Base-by-base conservation (phyloP, 1,140 invertebrate genomes). In the Hestina assimilis region DNA sequence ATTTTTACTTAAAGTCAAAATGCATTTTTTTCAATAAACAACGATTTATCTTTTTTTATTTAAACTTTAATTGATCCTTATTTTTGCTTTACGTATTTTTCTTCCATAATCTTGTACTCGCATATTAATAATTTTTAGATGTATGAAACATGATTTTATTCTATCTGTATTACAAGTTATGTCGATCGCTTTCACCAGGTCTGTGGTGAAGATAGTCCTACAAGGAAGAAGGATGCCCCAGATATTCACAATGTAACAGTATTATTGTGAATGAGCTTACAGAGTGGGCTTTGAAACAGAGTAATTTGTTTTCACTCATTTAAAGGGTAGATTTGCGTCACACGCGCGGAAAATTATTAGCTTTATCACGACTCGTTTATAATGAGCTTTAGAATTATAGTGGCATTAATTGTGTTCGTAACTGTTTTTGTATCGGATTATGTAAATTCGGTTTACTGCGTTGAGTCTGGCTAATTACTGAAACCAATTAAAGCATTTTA, bases 161-260 rank as follows among this genome's bases (percentile, higher is more conserved):
- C 14, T 19, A 38, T 19, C 4, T 38, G 33, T 38, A 17, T 19
- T 17, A 20, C 70, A 67, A 79, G 64, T 59, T 46, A 51, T 64
- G 60, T 11, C 26, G 48, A 51, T 61, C 54, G 59, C 77, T 82
- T 84, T 82, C 79, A 76, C 77, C 58, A 47, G 53, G 38, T 60
- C 69, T 79, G 66, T 71, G 67, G 68, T 63, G 72, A 77, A 72
- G 79, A 79, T 74, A 70, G 63, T 57, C 63, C 66, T 69, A 68
- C 58, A 43, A 80, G 74, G 78, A 79, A 79, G 73, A 73, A 65
- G 62, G 61, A 56, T 45, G 75, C 15, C 64, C 69, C 55, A 77
- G 62, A 59, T 47, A 59, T 8, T n/a, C 43, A 53, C 50, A 53
- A 45, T 47, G 65, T n/a, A 71, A 63, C 66, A 68, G 53, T 69